Percentiles rank a stretch among this genome's conserved stretches.
Evolutionary conservation across 2,113 vertebrate genomes (phyloP).

Genomic region (Dasyurus viverrinus): DNA sequence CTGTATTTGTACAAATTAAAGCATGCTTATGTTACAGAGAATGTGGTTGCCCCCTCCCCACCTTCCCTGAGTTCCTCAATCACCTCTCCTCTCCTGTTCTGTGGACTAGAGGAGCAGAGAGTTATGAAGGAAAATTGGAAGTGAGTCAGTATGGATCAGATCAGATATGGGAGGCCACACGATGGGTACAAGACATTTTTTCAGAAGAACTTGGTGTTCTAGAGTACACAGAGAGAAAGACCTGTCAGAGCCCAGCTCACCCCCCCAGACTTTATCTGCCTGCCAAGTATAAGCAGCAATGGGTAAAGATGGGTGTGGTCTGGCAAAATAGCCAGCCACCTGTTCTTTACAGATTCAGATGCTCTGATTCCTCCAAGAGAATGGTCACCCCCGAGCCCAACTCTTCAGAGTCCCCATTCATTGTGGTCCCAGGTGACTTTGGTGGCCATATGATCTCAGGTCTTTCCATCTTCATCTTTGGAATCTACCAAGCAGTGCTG

Average conservation of each 20-base stretch:
- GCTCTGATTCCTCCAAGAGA: neutral
- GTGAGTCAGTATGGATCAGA: neutral
- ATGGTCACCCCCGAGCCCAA: neutral
- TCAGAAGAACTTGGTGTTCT: neutral
- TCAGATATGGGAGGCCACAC: neutral
- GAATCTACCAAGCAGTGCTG: slow-evolving; percentile 56
- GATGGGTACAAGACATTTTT: neutral
- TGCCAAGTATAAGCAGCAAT: slow-evolving; percentile 47
- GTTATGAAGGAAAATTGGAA: neutral
- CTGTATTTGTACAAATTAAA: neutral
- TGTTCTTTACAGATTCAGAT: neutral
- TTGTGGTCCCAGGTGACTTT: slow-evolving; percentile 65
- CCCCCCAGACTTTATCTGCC: slow-evolving; percentile 52
- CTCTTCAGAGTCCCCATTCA: neutral
- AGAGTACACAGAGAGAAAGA: slow-evolving; percentile 26
- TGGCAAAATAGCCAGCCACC: slow-evolving; percentile 46
- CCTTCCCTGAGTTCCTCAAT: neutral
- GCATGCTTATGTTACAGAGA: neutral
- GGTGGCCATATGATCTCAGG: slow-evolving; percentile 68
- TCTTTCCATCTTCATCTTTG: slow-evolving; percentile 65
- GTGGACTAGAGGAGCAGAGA: neutral
- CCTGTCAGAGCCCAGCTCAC: slow-evolving; percentile 22
- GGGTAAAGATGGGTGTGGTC: slow-evolving; percentile 19
- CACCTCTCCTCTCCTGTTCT: neutral
- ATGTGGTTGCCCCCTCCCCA: neutral